A percentile compares a stretch with the other conserved stretches of the same genome.
Evolutionary conservation across 2,888 invertebrate genomes (phyloP).

Genomic region (Dusona sp.): DNA sequence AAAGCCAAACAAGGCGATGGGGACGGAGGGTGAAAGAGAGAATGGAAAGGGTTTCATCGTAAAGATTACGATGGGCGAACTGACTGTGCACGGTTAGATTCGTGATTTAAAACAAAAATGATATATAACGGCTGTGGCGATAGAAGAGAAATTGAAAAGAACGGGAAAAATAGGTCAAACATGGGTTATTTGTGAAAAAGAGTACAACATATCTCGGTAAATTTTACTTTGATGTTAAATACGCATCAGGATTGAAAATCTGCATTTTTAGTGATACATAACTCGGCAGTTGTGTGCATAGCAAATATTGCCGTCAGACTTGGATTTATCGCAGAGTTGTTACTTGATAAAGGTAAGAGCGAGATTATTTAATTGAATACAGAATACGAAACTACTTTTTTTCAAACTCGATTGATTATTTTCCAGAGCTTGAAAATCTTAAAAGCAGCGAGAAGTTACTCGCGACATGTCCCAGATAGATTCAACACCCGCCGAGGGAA

Average conservation of each 20-base stretch:
- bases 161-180: constrained; percentile 25
- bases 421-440: background rate
- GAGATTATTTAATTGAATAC: background rate
- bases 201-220: background rate
- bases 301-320: background rate
- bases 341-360: background rate
- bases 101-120: constrained; percentile 19
- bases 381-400: background rate
- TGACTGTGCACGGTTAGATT: background rate
- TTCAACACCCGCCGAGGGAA: background rate
- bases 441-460: background rate
- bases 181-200: constrained; percentile 11
- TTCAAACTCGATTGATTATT: background rate
- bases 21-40: constrained; percentile 51
- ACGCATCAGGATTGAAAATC: background rate
- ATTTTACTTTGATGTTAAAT: background rate
- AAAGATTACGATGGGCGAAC: constrained; percentile 24
- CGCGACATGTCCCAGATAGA: constrained; percentile 19
- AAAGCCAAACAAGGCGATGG: constrained; percentile 18
- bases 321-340: background rate
- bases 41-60: constrained; percentile 55
- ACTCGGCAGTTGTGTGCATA: background rate
- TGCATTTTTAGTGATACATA: background rate
- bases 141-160: constrained; percentile 30
- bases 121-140: constrained; percentile 34